Base-by-base conservation (phyloP, 1,140 invertebrate species). In the Phenacoccus solenopsis region DNA sequence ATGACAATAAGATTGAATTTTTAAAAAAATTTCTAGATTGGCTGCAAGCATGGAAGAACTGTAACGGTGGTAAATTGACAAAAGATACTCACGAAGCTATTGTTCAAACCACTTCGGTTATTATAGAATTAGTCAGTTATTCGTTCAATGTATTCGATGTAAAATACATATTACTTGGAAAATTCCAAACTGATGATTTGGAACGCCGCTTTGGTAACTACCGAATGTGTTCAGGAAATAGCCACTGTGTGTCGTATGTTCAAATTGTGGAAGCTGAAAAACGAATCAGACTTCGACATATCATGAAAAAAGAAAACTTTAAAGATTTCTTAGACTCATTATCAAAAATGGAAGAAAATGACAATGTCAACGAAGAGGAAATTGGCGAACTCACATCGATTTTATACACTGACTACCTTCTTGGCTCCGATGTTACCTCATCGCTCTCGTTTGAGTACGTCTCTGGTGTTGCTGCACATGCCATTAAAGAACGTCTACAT, bases 141-240 rank as follows among this genome's bases (percentile, higher is more conserved):
- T 25, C 28, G 1, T 67, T 67, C 28, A 12, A 5, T 2, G 5
- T 16, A 27, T 67, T 67, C 24, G 25, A 57, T 71, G 9, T 56
- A 56, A 16, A 28, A 20, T 72, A 70, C 30, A 57, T 72, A 1
- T 57, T 72, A 5, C 59, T 56, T 30, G 69, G 70, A 22, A 72
- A 72, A 70, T 69, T 70, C 64, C 73, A 73, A 70, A 72, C 69
- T 28, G 72, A 73, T 32, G 22, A 56, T 20, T 32, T 70, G 10
- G 73, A 73, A 61, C 28, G 27, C 10, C 22, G 73, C 13, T 73
- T 73, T 68, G 73, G 73, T 0, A 25, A 25, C 20, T 73, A 73
- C 49, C 27, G 69, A 9, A n/a, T 20, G 1, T 25, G 72, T 25
- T 67, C 68, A 27, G 73, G 73, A 0, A 32, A 24, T 30, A 72